A percentile compares a stretch with the other conserved stretches of the same genome.
phyloP scores from a whole-genome alignment of 1,140 invertebrate species.

The Drosophila bipectinata region DNA sequence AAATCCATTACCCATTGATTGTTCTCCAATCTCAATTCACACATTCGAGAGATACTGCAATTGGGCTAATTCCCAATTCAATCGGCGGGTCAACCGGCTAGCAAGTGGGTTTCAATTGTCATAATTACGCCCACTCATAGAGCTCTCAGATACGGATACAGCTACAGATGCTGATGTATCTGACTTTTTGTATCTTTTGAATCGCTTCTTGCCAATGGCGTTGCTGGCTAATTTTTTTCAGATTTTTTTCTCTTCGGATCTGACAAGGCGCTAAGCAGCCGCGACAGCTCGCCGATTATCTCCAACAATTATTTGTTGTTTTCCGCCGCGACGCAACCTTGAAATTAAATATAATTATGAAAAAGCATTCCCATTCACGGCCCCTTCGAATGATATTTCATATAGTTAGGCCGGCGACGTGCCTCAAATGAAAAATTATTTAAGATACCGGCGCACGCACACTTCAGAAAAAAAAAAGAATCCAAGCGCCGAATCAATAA shows the following conservation, averaged over 20 bases:
- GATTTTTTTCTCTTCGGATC: conserved; percentile 10
- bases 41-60: conserved; percentile 53
- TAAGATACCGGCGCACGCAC: conserved; percentile 73
- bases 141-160: conserved; percentile 18
- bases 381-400: conserved; percentile 69
- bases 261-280: conserved; percentile 78
- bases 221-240: conserved; percentile 16
- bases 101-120: conserved; percentile 43
- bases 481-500: conserved; percentile 74
- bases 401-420: conserved; percentile 58
- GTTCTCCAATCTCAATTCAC: conserved; percentile 59
- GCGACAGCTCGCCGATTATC: conserved; percentile 60
- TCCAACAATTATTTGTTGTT: conserved; percentile 67
- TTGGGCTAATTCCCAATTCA: conserved; percentile 65
- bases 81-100: conserved; percentile 1
- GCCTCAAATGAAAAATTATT: conserved; percentile 80
- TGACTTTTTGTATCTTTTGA: conserved; percentile 18
- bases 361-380: conserved; percentile 56
- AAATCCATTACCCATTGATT: conserved; percentile 66
- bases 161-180: conserved; percentile 12
- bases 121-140: conserved; percentile 65
- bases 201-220: conserved; percentile 34
- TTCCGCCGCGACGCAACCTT: conserved; percentile 68
- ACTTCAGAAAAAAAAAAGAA: conserved; percentile 50
- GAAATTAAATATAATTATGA: conserved; percentile 82